Base-by-base conservation (phyloP, 2,797 vertebrate genomes). In the Periparus ater region DNA sequence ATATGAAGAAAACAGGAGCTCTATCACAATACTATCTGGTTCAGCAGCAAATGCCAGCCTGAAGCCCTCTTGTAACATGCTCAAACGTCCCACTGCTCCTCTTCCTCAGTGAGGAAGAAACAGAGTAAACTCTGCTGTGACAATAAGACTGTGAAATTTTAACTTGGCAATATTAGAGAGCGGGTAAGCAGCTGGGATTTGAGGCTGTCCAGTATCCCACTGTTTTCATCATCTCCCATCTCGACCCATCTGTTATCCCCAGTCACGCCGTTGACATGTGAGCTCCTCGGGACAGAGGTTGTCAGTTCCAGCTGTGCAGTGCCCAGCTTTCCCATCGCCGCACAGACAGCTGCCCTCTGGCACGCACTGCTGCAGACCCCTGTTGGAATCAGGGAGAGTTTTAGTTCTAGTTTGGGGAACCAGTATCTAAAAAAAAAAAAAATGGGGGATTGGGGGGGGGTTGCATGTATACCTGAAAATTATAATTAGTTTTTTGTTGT, bases 361-460 rank as follows among this genome's bases (percentile, higher is more conserved):
- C 50, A 88, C 1, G 0, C 16, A 0, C 57, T 48, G 48, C 30
- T 30, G 30, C 63, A 82, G 42, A n/a, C 6, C 19, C 29, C 38
- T n/a, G 0, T 17, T 0, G 0, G 47, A 10, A 13, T n/a, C 62
- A 47, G 53, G 51, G 34, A 10, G 7, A 60, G 44, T 38, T 85
- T n/a, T n/a, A 53, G 26, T 58, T 61, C 47, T 34, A 44, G 18
- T 47, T 50, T 48, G 4, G 16, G 42, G 30, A 81, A 54, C 18
- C 17, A 34, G 9, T 23, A 10, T 42, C 42, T 16, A n/a, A 65
- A 62, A 68, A 29, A 66, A 25, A 70, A 71, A 55, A 42, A 38
- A 38, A 36, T 4, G 36, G 38, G 38, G 38, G 38, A 10, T 10
- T 10, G 38, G 11, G 17, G 0, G 1, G 3, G 15, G 40, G 40